Conservation (phyloP, 2,113 vertebrate genomes). For the Cephalopholis sonnerati region DNA sequence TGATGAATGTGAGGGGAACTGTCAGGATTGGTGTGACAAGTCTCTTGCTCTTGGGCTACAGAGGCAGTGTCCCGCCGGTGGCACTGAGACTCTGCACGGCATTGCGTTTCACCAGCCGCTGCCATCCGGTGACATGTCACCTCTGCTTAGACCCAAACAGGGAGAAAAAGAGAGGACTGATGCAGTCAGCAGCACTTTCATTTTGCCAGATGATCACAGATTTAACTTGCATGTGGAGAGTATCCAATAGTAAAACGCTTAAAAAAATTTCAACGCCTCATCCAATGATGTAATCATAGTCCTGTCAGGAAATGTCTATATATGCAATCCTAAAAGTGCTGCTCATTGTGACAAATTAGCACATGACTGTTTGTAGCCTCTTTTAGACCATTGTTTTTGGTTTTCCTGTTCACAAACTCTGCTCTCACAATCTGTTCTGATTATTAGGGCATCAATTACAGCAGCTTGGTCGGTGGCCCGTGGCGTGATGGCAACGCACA, state of each 20-base stretch:
- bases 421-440: too few species aligned
- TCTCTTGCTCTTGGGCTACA: slow-evolving; percentile 43
- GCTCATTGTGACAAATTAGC: too few species aligned
- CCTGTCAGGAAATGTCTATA: not conserved
- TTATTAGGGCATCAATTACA: too few species aligned
- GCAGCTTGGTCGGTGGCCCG: too few species aligned
- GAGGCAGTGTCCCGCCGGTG: slow-evolving; percentile 8
- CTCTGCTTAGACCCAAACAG: slow-evolving; percentile 49
- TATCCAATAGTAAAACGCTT: not conserved
- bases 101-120: not conserved
- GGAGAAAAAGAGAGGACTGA: slow-evolving; percentile 21
- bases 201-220: slow-evolving; percentile 3
- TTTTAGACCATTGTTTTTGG: too few species aligned
- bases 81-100: not conserved
- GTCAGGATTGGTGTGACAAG: slow-evolving; percentile 65
- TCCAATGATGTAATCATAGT: too few species aligned
- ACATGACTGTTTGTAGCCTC: too few species aligned
- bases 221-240: not conserved
- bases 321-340: too few species aligned
- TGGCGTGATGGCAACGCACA: too few species aligned
- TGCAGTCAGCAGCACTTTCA: slow-evolving; percentile 25
- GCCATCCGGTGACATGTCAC: slow-evolving; percentile 30
- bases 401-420: too few species aligned
- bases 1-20: slow-evolving; percentile 77
- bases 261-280: not conserved